Conservation (phyloP, 2,797 vertebrate species). For the Ctenochaetus hawaiiensis region DNA sequence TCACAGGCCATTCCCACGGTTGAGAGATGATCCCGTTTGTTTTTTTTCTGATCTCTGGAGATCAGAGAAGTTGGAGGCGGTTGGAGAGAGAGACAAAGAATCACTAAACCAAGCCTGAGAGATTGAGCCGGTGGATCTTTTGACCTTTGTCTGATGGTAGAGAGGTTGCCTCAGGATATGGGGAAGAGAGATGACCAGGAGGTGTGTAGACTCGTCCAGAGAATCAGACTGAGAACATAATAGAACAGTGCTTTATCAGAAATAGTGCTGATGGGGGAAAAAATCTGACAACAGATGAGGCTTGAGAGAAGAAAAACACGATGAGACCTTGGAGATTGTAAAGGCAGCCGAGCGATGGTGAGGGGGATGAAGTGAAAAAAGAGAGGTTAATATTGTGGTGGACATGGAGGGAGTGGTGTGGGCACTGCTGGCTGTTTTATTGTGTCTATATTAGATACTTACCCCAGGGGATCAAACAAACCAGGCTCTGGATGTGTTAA, state of each 20-base stretch:
- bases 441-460: constrained; percentile 51
- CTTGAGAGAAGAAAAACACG: constrained; percentile 30
- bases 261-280: constrained; percentile 43
- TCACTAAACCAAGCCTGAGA: constrained; percentile 44
- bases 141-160: constrained; percentile 72
- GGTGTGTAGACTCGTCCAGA: constrained; percentile 17
- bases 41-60: constrained; percentile 68
- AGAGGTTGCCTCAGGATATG: constrained; percentile 56
- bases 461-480: constrained; percentile 41
- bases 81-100: constrained; percentile 62
- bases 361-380: constrained; percentile 25
- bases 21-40: constrained; percentile 76
- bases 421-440: constrained; percentile 51
- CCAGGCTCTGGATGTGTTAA: constrained; percentile 34
- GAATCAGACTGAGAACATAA: constrained; percentile 23
- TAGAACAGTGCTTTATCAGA: background rate
- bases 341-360: constrained; percentile 2
- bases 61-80: constrained; percentile 62
- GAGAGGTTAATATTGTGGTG: constrained; percentile 40
- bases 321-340: constrained; percentile 27
- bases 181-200: constrained; percentile 32
- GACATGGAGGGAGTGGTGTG: constrained; percentile 37
- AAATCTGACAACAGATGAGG: constrained; percentile 34
- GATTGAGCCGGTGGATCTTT: constrained; percentile 59
- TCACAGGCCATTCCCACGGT: constrained; percentile 67